Evolutionary conservation across 1,140 invertebrate genomes (phyloP), one percentile per base, ranked within the genome.

Genomic region (Chrysoperla carnea): DNA sequence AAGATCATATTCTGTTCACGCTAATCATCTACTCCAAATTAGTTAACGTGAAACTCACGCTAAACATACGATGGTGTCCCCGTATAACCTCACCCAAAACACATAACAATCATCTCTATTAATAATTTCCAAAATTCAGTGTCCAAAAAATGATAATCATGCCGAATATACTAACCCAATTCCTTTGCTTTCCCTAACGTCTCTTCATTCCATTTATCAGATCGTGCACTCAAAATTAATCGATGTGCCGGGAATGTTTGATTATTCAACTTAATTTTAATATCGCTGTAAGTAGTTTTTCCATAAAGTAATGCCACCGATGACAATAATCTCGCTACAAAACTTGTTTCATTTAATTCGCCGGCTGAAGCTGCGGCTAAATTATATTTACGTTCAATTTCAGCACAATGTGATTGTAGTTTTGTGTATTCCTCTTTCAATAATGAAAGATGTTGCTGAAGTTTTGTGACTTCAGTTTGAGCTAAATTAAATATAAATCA

Each of bases 341-440:
- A 94, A 54, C 78, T 84, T 41, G 81, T 75, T 36, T 73, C 67
- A 28, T 49, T 48, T 8, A 61, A 53, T 43, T 63, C 63, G 44
- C 63, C 63, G 7, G 65, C 65, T 2, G 73, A 67, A 9, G 81
- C 77, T 42, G 75, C 70, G n/a, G 70, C 64, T 28, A 81, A 66
- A 39, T 82, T 81, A 56, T 85, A 87, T 58, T 89, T 86, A 45
- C 76, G 73, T 58, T 94, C 84, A 6, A 93, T 57, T 50, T 91
- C 85, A 5, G 72, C 71, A 55, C 84, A 79, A 46, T 76, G 73
- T n/a, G 72, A 72, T 56, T 92, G 86, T 11, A 95, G 66, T 62
- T 90, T 91, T 1, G 86, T 76, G 64, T 94, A 94, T 58, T 95
- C 87, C 51, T 92, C 83, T 55, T 87, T 76, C 35, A 95, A 63